A percentile compares a stretch with the other conserved stretches of the same genome.
Evolutionary conservation across 2,888 invertebrate species (phyloP).

Genomic region (Tinea trinotella): DNA sequence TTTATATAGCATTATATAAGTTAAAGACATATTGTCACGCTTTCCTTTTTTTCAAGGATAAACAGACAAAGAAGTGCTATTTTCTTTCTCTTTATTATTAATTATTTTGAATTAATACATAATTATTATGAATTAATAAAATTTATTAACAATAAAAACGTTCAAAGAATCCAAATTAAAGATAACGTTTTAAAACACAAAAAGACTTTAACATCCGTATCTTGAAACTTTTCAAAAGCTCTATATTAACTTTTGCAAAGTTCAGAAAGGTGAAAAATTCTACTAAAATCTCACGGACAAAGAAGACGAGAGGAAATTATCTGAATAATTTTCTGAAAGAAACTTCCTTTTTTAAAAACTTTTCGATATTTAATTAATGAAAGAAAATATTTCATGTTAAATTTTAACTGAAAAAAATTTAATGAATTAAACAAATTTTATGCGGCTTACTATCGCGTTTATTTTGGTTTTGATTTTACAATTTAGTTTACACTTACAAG

Average conservation of each 20-base stretch:
- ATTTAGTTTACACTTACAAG: too few species aligned
- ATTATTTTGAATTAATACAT: too few species aligned
- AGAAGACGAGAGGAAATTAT: slow-evolving; percentile 12
- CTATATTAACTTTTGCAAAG: slow-evolving; percentile 19
- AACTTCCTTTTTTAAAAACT: slow-evolving; percentile 17
- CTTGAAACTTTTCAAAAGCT: slow-evolving; percentile 21
- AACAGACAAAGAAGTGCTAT: too few species aligned
- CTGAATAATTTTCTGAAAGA: slow-evolving; percentile 13
- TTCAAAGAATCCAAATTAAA: neutral
- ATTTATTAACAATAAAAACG: too few species aligned
- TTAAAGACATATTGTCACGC: too few species aligned
- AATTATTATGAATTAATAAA: too few species aligned
- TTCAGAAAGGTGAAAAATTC: slow-evolving; percentile 32
- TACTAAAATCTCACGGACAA: slow-evolving; percentile 20
- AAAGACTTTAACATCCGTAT: slow-evolving; percentile 19
- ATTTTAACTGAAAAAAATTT: neutral
- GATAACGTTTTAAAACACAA: neutral
- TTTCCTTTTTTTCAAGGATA: too few species aligned
- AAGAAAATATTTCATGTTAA: neutral
- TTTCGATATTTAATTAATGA: slow-evolving; percentile 13
- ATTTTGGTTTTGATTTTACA: neutral
- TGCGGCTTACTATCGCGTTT: too few species aligned
- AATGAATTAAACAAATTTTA: too few species aligned
- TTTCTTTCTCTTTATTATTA: too few species aligned
- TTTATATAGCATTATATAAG: too few species aligned